Percentiles rank a stretch among this genome's conserved stretches.
Evolutionary conservation across 2,113 vertebrate genomes (phyloP).

Genomic region (Daboia siamensis): DNA sequence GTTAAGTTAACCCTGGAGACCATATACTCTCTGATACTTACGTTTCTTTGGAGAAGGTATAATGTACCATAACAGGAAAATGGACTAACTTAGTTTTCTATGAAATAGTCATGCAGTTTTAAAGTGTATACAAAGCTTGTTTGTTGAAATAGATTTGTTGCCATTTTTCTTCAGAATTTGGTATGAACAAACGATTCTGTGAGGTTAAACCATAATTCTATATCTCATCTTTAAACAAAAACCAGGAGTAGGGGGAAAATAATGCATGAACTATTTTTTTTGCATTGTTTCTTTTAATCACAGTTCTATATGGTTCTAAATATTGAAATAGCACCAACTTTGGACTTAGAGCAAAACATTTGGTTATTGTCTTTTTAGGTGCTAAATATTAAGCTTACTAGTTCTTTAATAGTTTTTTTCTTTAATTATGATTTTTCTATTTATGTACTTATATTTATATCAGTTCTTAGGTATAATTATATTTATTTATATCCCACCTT

Average conservation of each 20-base stretch:
- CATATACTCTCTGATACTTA: conserved; percentile 34
- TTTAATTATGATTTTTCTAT: neutral
- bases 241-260: neutral
- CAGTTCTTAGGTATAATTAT: neutral
- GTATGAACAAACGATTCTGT: neutral
- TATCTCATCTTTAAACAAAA: neutral
- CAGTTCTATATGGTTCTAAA: neutral
- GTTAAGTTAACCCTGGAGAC: conserved; percentile 31
- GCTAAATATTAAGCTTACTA: neutral
- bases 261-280: neutral
- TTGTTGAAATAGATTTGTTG: neutral
- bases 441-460: neutral
- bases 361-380: neutral
- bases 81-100: neutral
- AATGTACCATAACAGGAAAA: conserved; percentile 7
- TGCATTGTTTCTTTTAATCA: neutral
- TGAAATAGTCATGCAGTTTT: neutral
- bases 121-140: neutral
- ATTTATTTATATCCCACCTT: neutral
- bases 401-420: neutral
- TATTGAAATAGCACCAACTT: neutral
- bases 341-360: neutral
- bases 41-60: conserved; percentile 25
- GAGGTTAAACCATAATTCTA: neutral
- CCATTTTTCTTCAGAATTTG: neutral